Conservation (phyloP, 2,113 vertebrate species). For the Engraulis encrasicolus region DNA sequence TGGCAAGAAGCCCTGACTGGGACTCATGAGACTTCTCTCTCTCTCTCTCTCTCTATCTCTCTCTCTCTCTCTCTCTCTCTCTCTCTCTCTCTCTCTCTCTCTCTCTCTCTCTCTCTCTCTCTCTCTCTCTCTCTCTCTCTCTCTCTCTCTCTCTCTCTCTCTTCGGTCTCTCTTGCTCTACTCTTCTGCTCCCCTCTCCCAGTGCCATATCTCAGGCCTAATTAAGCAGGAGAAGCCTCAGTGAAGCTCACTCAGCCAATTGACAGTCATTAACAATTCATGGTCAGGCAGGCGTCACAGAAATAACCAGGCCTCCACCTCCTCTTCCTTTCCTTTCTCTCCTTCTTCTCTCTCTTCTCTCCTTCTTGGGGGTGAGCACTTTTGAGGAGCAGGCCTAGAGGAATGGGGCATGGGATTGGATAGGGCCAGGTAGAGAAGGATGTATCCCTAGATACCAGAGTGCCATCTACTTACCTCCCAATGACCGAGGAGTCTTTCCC, state of each 20-base stretch:
- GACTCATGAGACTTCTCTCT: slow-evolving; percentile 8
- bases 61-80: not conserved
- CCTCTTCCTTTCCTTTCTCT: too few species aligned
- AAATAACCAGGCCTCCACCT: slow-evolving; percentile 49
- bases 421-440: not conserved
- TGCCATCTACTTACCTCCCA: not conserved
- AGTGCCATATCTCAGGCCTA: slow-evolving; percentile 41
- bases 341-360: too few species aligned
- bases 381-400: not conserved
- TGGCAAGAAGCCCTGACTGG: not conserved
- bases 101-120: not conserved
- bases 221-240: slow-evolving; percentile 53
- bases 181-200: slow-evolving; percentile 12
- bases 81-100: not conserved
- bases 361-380: too few species aligned
- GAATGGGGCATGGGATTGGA: not conserved
- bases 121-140: not conserved
- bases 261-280: slow-evolving; percentile 55
- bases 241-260: slow-evolving; percentile 50
- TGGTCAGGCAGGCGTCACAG: slow-evolving; percentile 43
- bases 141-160: not conserved
- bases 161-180: not conserved
- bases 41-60: not conserved
- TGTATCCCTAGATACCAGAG: too few species aligned
- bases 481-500: too few species aligned